phyloP scores from a whole-genome alignment of 2,113 vertebrate genomes.

The Chroicocephalus ridibundus region DNA sequence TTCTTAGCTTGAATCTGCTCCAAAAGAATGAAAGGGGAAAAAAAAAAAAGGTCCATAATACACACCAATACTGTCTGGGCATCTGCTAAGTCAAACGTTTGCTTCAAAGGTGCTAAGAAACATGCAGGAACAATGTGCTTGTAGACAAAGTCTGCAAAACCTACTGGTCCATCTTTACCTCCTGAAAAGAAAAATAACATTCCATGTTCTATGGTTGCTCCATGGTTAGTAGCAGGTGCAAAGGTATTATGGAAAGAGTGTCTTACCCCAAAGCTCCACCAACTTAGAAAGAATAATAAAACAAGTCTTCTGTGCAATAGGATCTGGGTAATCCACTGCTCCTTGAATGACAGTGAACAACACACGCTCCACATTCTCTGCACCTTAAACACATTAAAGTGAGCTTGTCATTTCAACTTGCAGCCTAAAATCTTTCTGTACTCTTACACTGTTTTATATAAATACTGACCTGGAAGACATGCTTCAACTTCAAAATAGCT shows the following conservation, averaged over 20 bases:
- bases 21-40: neutral
- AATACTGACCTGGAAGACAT: constrained; percentile 33
- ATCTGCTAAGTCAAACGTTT: constrained; percentile 94
- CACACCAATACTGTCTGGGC: constrained; percentile 94
- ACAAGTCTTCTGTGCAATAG: constrained; percentile 95
- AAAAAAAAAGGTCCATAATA: neutral
- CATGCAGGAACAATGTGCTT: constrained; percentile 97
- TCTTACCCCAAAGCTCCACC: constrained; percentile 93
- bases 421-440: neutral
- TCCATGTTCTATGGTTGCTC: neutral
- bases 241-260: neutral
- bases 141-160: constrained; percentile 97
- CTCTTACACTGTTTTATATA: neutral
- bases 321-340: constrained; percentile 95
- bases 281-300: constrained; percentile 94
- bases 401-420: neutral
- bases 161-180: constrained; percentile 93
- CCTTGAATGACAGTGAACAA: constrained; percentile 96
- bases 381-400: constrained; percentile 70
- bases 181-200: constrained; percentile 74
- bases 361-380: constrained; percentile 91
- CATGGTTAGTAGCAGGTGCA: neutral
- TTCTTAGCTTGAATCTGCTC: neutral
- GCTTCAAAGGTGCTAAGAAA: constrained; percentile 95
- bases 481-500: constrained; percentile 45